Base-by-base conservation (phyloP, 2,888 invertebrate genomes). In the Pachymerium ferrugineum region DNA sequence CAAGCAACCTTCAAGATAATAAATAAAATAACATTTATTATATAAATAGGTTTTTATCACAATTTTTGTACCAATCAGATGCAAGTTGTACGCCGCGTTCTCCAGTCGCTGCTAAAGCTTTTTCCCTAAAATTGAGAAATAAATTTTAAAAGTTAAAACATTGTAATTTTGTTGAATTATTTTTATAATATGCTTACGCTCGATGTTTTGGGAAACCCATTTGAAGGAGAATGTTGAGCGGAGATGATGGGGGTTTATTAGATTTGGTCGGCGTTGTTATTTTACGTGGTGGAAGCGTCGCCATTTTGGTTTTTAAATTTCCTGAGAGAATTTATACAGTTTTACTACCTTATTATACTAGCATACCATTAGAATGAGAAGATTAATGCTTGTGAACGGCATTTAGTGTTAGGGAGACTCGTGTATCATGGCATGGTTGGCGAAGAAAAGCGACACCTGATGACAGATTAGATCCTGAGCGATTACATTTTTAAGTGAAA, bases 121-220 rank as follows among this genome's bases (percentile, higher is more conserved):
- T 95, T 81, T 93, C 89, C 54, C 94, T 94, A n/a, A n/a, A n/a
- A n/a, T n/a, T n/a, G 80, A 73, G 3, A 25, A 42, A 28, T n/a
- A 47, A 84, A 84, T 67, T 0, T 28, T 16, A 28, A 35, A 35
- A 35, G 14, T 14, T 30, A 10, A 10, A 68, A 22, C 6, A 28
- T 68, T 31, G 22, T 28, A 8, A 28, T 31, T 16, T 10, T 5
- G 0, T 30, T 6, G 0, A 3, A 29, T 19, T 25, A 14, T 3
- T 12, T 29, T 19, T 0, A 31, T 3, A 25, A 70, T 10, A 35
- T 14, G 88, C 92, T 88, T 87, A 94, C 94, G 92, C 93, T 85
- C 93, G 87, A 80, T 91, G 90, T 83, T 89, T 90, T 3, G 92
- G 89, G 83, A 94, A 94, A 35, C 94, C 94, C 90, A 94, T 91